phyloP scores from a whole-genome alignment of 2,113 vertebrate genomes.

The Megaceryle maxima region DNA sequence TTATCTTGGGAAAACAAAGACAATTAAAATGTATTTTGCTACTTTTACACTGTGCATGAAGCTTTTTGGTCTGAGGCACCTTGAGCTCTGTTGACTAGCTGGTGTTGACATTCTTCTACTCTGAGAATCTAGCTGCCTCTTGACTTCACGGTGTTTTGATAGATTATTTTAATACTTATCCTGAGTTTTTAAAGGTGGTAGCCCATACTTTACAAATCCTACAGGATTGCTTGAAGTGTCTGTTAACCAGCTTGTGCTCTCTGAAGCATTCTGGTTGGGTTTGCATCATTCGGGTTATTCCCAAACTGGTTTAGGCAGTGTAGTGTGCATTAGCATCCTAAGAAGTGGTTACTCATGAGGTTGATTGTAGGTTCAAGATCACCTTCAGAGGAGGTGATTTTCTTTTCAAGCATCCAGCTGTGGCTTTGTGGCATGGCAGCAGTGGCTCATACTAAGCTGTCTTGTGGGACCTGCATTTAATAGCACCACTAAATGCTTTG shows the following conservation, averaged over 20 bases:
- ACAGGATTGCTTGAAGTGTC: neutral
- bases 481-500: neutral
- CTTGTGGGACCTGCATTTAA: neutral
- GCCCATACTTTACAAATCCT: conserved; percentile 6
- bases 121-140: neutral
- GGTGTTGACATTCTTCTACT: conserved; percentile 11
- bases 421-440: neutral
- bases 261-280: neutral
- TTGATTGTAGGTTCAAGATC: neutral
- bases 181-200: neutral
- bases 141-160: conserved; percentile 16
- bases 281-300: conserved; percentile 3
- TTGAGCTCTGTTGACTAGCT: neutral
- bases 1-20: neutral
- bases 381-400: neutral
- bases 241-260: neutral
- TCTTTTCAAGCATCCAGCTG: neutral
- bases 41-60: neutral
- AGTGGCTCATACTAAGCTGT: neutral
- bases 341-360: neutral
- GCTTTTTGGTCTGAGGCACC: neutral
- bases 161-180: neutral
- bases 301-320: conserved; percentile 3
- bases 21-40: neutral
- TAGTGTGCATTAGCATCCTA: neutral